Percentiles rank a stretch among this genome's conserved stretches.
phyloP scores from a whole-genome alignment of 2,797 vertebrate species.

The Dermochelys coriacea region DNA sequence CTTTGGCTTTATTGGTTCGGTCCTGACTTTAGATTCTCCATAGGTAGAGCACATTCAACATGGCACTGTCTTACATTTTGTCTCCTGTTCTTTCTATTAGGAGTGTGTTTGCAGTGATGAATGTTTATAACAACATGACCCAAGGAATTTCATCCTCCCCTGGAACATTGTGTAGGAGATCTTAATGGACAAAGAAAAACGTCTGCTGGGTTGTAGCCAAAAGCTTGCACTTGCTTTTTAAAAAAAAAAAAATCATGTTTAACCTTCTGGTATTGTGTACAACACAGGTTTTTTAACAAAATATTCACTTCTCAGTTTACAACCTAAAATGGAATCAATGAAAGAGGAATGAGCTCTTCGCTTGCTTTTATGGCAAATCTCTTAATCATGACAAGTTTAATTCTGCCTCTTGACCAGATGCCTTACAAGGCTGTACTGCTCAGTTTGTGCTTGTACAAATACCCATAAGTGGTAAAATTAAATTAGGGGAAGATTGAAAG shows the following conservation, averaged over 20 bases:
- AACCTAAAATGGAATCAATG: constrained; percentile 24
- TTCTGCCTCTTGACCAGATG: constrained; percentile 26
- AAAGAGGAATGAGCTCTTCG: constrained; percentile 18
- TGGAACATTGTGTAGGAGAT: constrained; percentile 77
- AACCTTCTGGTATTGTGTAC: constrained; percentile 47
- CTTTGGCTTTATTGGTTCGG: constrained; percentile 38
- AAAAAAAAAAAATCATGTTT: constrained; percentile 23
- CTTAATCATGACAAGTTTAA: constrained; percentile 48
- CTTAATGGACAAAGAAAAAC: constrained; percentile 74
- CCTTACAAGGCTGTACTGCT: constrained; percentile 28
- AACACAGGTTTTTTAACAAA: not conserved
- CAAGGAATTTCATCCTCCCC: constrained; percentile 79
- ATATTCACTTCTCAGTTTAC: not conserved
- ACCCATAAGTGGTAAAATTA: constrained; percentile 16
- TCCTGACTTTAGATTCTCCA: constrained; percentile 2
- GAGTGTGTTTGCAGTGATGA: constrained; percentile 63
- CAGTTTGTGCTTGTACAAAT: constrained; percentile 9
- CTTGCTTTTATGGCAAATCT: constrained; percentile 33
- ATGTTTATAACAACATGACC: constrained; percentile 75
- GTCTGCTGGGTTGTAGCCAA: constrained; percentile 74
- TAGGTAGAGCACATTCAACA: not conserved
- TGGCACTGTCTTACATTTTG: constrained; percentile 53
- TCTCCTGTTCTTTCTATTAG: constrained; percentile 69
- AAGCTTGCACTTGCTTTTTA: constrained; percentile 55
- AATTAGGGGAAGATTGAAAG: constrained; percentile 31